phyloP scores from a whole-genome alignment of 37 sponge, comb jelly and placozoan species.

The Amphimedon queenslandica region DNA sequence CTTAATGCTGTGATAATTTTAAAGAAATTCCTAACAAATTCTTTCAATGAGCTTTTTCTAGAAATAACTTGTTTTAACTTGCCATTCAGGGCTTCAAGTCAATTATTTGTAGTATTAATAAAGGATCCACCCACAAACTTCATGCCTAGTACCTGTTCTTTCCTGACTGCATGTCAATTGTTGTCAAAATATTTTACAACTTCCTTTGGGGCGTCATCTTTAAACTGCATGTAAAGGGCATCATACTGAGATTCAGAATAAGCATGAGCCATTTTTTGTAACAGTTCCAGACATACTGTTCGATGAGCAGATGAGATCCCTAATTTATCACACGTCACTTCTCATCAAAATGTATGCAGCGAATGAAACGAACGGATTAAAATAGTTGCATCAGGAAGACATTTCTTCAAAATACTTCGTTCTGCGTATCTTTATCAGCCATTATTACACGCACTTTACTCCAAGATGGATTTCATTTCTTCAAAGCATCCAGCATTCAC shows the following conservation, averaged over 20 bases:
- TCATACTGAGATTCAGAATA: background rate
- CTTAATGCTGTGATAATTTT: too few species aligned
- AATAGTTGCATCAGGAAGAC: constrained; percentile 4
- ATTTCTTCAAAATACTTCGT: constrained; percentile 6
- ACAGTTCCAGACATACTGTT: constrained; percentile 2
- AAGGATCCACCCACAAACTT: constrained; percentile 3
- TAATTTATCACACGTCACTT: constrained; percentile 8
- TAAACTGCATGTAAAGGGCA: background rate
- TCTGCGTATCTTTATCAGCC: constrained; percentile 11
- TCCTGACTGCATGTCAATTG: constrained; percentile 12
- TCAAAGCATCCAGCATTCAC: too few species aligned
- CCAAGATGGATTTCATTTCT: too few species aligned
- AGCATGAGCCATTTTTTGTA: constrained; percentile 3
- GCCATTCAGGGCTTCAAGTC: too few species aligned
- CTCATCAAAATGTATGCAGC: background rate
- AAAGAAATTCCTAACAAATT: too few species aligned
- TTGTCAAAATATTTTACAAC: background rate
- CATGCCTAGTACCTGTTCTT: constrained; percentile 10
- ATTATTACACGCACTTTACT: constrained; percentile 16
- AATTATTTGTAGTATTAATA: constrained; percentile 3
- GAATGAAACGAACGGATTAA: constrained; percentile 9
- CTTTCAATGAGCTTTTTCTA: too few species aligned
- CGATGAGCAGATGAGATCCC: constrained; percentile 9
- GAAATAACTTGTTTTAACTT: too few species aligned
- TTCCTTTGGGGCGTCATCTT: background rate